phyloP scores from a whole-genome alignment of 2,797 vertebrate genomes.

The Sitta carolinensis region DNA sequence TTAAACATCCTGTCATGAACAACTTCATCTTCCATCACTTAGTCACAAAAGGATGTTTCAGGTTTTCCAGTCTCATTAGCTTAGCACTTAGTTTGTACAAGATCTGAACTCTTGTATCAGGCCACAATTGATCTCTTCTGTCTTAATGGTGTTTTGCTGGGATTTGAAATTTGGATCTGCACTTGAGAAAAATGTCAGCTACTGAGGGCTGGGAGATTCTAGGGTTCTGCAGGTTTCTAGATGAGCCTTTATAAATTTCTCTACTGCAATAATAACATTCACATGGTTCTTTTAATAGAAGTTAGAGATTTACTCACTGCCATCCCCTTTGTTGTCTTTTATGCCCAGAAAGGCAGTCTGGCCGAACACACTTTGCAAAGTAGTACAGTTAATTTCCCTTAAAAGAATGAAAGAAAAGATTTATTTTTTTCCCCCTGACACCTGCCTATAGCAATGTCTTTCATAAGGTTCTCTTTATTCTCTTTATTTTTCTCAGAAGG shows the following conservation, averaged over 20 bases:
- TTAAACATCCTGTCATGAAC: background rate
- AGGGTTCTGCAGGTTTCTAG: background rate
- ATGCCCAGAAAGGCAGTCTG: background rate
- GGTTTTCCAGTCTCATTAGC: background rate
- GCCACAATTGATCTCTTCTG: rapidly evolving
- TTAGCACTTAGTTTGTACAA: background rate
- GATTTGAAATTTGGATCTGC: background rate
- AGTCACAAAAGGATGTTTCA: background rate
- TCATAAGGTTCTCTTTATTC: background rate
- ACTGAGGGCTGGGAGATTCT: background rate
- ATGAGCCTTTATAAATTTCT: background rate
- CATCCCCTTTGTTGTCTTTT: background rate
- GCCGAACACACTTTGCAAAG: background rate
- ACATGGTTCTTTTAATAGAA: background rate
- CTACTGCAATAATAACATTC: background rate
- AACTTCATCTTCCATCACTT: background rate
- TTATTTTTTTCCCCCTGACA: background rate
- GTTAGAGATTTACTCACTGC: background rate
- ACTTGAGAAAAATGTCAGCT: background rate
- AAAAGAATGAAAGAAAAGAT: background rate
- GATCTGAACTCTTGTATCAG: background rate
- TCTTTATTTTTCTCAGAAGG: background rate
- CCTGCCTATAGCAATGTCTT: background rate
- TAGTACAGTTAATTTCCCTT: background rate
- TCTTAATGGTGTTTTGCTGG: background rate